These are phyloP conservation scores for Ephialtes manifestator DNA, from an alignment of 2,888 invertebrate species.

Conservation along the genomic window DNA sequence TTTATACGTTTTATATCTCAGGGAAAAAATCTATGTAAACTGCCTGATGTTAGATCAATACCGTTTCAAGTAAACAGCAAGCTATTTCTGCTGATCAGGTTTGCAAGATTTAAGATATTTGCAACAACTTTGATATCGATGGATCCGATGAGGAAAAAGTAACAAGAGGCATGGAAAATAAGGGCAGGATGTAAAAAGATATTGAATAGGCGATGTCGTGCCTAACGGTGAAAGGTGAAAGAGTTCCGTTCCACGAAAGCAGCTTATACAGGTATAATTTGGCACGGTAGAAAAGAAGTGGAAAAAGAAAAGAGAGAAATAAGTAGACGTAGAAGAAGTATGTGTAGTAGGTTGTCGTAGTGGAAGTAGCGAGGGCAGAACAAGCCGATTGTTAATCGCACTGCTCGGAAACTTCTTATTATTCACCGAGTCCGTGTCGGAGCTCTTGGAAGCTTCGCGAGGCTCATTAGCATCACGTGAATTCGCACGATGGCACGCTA, in stretches of 20 bases:
- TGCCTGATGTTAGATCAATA: not conserved
- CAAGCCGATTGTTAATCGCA: constrained; percentile 70
- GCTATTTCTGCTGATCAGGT: too few relatives aligned
- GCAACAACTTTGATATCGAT: too few relatives aligned
- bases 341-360: constrained; percentile 28
- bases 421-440: constrained; percentile 62
- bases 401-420: constrained; percentile 68
- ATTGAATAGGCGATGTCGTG: constrained; percentile 49
- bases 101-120: too few relatives aligned
- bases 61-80: not conserved
- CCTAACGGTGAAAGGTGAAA: constrained; percentile 50
- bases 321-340: constrained; percentile 19
- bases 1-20: too few relatives aligned
- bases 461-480: constrained; percentile 70
- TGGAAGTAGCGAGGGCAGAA: constrained; percentile 55
- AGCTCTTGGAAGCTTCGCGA: constrained; percentile 51
- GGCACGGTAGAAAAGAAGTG: not conserved
- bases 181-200: constrained; percentile 27
- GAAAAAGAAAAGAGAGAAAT: constrained; percentile 9
- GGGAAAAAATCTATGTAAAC: too few relatives aligned
- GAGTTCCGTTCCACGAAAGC: constrained; percentile 54
- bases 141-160: too few relatives aligned
- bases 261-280: constrained; percentile 37
- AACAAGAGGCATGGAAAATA: constrained; percentile 23
- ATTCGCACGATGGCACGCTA: constrained; percentile 68